phyloP scores from a whole-genome alignment of 2,888 invertebrate species.

The Meandrusa payeni region DNA sequence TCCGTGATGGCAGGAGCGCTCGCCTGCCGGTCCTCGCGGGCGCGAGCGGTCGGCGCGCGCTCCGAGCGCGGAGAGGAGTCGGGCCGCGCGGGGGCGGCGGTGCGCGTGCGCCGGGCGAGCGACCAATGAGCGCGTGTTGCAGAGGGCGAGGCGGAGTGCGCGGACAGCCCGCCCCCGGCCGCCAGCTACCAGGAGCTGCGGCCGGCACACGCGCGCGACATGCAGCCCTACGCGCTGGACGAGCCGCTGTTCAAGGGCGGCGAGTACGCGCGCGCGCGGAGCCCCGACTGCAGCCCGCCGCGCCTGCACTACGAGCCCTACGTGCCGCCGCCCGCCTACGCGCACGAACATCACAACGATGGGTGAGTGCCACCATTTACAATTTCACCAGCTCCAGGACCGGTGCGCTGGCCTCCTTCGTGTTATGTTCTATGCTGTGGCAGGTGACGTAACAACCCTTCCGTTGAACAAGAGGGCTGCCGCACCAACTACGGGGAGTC shows the following conservation, averaged over 20 bases:
- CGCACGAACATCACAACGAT: constrained; percentile 57
- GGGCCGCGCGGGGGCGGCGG: constrained; percentile 12
- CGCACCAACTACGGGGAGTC: too few relatives aligned
- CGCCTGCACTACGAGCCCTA: constrained; percentile 61
- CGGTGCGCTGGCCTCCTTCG: not conserved
- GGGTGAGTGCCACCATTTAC: constrained; percentile 45
- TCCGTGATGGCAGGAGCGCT: not conserved
- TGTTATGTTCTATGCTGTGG: too few relatives aligned
- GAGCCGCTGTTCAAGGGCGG: constrained; percentile 38
- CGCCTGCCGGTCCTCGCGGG: not conserved
- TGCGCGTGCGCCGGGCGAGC: too few relatives aligned
- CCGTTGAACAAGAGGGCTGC: too few relatives aligned
- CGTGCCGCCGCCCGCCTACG: constrained; percentile 52
- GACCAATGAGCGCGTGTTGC: constrained; percentile 47
- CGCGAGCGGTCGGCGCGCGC: not conserved
- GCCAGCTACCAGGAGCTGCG: constrained; percentile 76
- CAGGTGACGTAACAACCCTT: too few relatives aligned
- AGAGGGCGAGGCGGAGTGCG: constrained; percentile 63
- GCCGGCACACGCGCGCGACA: constrained; percentile 65
- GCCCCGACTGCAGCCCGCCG: constrained; percentile 31
- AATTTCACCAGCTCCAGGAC: not conserved
- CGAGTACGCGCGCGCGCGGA: constrained; percentile 39
- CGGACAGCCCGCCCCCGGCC: constrained; percentile 65
- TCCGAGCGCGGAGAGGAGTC: too few relatives aligned
- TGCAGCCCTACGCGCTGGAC: constrained; percentile 61